These are phyloP conservation scores for Steinernema carpocapsae DNA, from an alignment of 2,888 invertebrate genomes.

Conservation along the genomic window DNA sequence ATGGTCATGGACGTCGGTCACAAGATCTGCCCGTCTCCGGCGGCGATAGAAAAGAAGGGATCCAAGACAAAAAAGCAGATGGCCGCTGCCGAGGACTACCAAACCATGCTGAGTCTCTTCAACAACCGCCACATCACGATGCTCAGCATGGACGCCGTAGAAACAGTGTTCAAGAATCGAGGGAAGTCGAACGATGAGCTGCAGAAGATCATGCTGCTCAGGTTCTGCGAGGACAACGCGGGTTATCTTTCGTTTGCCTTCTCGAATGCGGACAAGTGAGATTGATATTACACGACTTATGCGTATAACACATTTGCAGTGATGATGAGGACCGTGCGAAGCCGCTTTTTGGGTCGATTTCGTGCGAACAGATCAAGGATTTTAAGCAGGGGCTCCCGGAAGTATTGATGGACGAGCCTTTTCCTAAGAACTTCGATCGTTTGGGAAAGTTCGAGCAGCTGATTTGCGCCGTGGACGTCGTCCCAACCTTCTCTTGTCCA, in stretches of 20 bases:
- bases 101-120: conserved; percentile 57
- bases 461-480: conserved; percentile 21
- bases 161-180: background rate
- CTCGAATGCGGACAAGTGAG: conserved; percentile 2
- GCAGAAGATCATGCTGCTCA: conserved; percentile 41
- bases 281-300: background rate
- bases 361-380: conserved; percentile 55
- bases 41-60: conserved; percentile 50
- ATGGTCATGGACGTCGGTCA: conserved; percentile 54
- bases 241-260: conserved; percentile 52
- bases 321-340: background rate
- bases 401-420: conserved; percentile 55
- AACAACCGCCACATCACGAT: conserved; percentile 51
- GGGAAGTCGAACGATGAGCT: background rate
- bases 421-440: conserved; percentile 46
- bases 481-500: conserved; percentile 4
- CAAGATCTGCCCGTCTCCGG: conserved; percentile 55
- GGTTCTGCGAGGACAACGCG: conserved; percentile 58
- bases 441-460: conserved; percentile 38
- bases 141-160: background rate
- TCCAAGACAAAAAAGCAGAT: conserved; percentile 60
- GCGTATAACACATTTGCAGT: conserved; percentile 28
- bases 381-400: conserved; percentile 59
- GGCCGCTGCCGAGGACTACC: conserved; percentile 59
- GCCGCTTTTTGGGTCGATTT: conserved; percentile 52